A percentile compares a stretch with the other conserved stretches of the same genome.
Conservation (phyloP, 2,888 invertebrate genomes). For the Aphodius sticticus region DNA sequence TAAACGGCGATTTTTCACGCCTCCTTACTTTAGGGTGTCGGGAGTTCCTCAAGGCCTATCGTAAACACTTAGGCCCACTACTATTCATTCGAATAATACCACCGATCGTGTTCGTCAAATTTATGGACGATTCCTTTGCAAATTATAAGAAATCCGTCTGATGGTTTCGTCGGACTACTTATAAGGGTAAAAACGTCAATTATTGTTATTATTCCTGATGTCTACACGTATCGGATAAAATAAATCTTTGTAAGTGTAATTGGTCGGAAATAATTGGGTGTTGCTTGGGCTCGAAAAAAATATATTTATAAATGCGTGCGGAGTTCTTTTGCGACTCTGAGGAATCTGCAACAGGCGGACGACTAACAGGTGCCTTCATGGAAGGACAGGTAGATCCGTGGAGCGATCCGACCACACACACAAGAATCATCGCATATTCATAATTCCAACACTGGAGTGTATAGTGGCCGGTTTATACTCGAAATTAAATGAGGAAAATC, state of each 20-base stretch:
- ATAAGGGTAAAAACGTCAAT: not conserved
- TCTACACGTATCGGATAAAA: not conserved
- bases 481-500: no score
- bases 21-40: not conserved
- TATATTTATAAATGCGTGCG: not conserved
- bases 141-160: not conserved
- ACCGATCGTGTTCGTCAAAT: not conserved
- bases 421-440: not conserved
- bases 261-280: slow-evolving; percentile 4
- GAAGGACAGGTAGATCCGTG: not conserved
- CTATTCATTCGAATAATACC: not conserved
- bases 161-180: not conserved
- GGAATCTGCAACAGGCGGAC: not conserved
- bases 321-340: not conserved
- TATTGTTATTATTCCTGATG: slow-evolving; percentile 4
- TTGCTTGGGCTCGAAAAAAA: not conserved
- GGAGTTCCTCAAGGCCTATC: no score
- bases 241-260: not conserved
- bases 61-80: no score
- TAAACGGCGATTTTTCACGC: not conserved
- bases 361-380: not conserved
- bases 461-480: not conserved
- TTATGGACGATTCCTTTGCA: not conserved
- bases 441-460: not conserved
- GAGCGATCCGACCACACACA: not conserved